Evolutionary conservation across 1,140 invertebrate genomes (phyloP).

Genomic region (Ips typographus): DNA sequence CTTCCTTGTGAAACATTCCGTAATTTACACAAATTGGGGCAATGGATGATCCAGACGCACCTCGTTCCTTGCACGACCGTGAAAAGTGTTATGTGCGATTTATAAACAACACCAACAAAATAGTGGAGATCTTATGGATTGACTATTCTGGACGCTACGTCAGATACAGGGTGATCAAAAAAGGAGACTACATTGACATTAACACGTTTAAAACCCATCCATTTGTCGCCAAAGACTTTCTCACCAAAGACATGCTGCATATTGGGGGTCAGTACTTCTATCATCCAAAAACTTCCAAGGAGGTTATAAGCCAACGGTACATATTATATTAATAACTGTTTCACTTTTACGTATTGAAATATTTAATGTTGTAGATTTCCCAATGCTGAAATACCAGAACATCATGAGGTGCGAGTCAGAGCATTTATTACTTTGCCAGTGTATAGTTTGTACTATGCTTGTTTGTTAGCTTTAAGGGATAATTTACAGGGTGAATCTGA

Average conservation of each 20-base stretch:
- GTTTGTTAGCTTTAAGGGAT: slow-evolving; percentile 43
- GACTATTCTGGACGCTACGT: slow-evolving; percentile 65
- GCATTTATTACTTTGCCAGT: slow-evolving; percentile 45
- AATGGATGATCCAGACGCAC: slow-evolving; percentile 39
- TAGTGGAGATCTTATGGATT: slow-evolving; percentile 72
- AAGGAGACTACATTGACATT: slow-evolving; percentile 60
- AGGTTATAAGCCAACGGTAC: slow-evolving; percentile 36
- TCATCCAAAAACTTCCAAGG: slow-evolving; percentile 42
- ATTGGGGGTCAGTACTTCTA: slow-evolving; percentile 52
- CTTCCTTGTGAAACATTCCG: background rate
- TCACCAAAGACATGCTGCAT: slow-evolving; percentile 60
- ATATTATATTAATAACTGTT: background rate
- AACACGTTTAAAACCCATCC: slow-evolving; percentile 73
- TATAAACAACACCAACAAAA: slow-evolving; percentile 63
- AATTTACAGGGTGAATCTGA: slow-evolving; percentile 36
- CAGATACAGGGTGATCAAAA: slow-evolving; percentile 58
- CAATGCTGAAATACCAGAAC: slow-evolving; percentile 15
- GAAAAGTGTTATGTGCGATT: slow-evolving; percentile 66
- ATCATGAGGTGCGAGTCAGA: slow-evolving; percentile 36
- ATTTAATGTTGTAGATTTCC: slow-evolving; percentile 20
- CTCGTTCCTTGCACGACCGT: slow-evolving; percentile 54
- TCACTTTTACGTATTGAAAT: background rate
- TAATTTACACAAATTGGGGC: background rate
- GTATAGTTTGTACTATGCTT: slow-evolving; percentile 43
- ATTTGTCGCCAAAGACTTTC: slow-evolving; percentile 68